A percentile compares a stretch with the other conserved stretches of the same genome.
phyloP scores from a whole-genome alignment of 2,888 invertebrate genomes.

The Nephrocerus scutellatus region DNA sequence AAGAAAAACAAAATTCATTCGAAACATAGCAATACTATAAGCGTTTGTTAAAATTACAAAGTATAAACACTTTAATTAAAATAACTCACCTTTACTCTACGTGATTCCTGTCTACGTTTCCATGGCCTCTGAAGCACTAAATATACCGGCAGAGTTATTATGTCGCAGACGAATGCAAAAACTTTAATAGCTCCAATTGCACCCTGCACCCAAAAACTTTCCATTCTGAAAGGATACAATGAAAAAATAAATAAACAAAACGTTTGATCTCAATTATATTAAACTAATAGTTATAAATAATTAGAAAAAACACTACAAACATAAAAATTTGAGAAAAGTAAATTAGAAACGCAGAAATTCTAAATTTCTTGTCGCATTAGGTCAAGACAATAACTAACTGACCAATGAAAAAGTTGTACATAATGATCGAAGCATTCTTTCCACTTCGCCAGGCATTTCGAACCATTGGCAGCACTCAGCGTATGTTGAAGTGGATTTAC shows the following conservation, averaged over 20 bases:
- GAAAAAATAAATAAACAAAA: slow-evolving; percentile 9
- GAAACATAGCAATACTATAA: background rate
- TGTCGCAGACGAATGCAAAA: slow-evolving; percentile 78
- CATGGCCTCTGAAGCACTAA: slow-evolving; percentile 81
- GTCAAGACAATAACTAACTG: too few species aligned
- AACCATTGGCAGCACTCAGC: too few species aligned
- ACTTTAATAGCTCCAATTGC: slow-evolving; percentile 72
- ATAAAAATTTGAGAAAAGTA: too few species aligned
- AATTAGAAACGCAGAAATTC: too few species aligned
- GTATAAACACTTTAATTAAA: slow-evolving; percentile 8
- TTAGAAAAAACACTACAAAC: too few species aligned
- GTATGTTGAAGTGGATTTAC: too few species aligned
- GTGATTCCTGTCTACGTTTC: slow-evolving; percentile 69
- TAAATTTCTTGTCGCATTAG: too few species aligned
- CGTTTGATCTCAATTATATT: too few species aligned
- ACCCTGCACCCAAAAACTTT: slow-evolving; percentile 61
- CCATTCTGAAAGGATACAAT: slow-evolving; percentile 50
- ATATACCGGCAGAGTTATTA: slow-evolving; percentile 86
- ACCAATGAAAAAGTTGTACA: too few species aligned
- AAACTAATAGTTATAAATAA: too few species aligned
- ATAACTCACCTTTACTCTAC: slow-evolving; percentile 65
- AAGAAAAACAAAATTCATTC: background rate
- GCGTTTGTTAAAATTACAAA: background rate
- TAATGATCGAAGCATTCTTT: too few species aligned
- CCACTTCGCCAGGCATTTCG: too few species aligned